A percentile compares a stretch with the other conserved stretches of the same genome.
Evolutionary conservation across 2,797 vertebrate species (phyloP).

Genomic region (Takifugu rubripes): DNA sequence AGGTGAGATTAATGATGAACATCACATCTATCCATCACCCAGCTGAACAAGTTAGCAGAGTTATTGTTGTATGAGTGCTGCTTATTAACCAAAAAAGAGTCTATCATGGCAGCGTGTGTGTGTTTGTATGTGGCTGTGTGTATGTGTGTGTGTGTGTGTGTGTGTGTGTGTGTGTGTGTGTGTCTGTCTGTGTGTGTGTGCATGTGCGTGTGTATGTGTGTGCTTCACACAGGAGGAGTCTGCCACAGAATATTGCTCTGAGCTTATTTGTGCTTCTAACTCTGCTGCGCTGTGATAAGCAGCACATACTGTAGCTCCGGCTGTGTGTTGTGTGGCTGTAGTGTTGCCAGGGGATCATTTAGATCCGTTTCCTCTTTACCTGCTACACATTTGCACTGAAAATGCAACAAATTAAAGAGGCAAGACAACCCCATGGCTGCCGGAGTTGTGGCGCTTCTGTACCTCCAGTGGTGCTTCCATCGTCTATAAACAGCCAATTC

Average conservation of each 20-base stretch:
- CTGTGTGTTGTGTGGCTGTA: constrained; percentile 41
- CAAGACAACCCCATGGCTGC: neutral
- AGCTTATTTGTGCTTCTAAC: constrained; percentile 52
- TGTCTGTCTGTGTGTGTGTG: neutral
- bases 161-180: too few species aligned
- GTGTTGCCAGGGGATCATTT: constrained; percentile 50
- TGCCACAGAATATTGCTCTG: constrained; percentile 52
- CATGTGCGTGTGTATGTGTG: constrained; percentile 48
- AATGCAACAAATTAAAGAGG: constrained; percentile 14
- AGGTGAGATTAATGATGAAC: too few species aligned
- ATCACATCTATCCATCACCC: neutral
- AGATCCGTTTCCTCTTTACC: constrained; percentile 60
- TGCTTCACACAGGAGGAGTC: constrained; percentile 48
- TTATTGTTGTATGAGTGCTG: constrained; percentile 19
- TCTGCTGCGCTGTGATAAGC: constrained; percentile 72
- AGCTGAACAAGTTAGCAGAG: constrained; percentile 10
- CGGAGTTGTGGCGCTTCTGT: constrained; percentile 13
- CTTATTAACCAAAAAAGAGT: constrained; percentile 45
- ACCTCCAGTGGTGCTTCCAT: too few species aligned
- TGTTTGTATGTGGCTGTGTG: too few species aligned
- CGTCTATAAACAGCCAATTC: too few species aligned
- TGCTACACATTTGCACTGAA: constrained; percentile 38
- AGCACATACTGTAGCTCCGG: constrained; percentile 24
- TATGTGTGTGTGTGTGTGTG: too few species aligned
- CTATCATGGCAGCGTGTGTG: too few species aligned